Evolutionary conservation across 2,113 vertebrate species (phyloP).

Genomic region (Parus major): DNA sequence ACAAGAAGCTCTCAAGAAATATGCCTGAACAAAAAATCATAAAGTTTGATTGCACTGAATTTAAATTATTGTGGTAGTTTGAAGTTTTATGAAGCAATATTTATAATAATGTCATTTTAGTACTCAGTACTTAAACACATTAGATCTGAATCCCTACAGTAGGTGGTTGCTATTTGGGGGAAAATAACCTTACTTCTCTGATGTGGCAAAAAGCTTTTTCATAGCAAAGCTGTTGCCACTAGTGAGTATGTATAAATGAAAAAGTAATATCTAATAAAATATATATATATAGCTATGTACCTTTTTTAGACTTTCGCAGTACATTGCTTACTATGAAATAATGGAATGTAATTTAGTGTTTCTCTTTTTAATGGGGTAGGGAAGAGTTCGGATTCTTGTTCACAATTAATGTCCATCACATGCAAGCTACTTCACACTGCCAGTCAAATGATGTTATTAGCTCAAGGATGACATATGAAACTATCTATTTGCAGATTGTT

Average conservation of each 20-base stretch:
- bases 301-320: background rate
- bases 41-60: constrained; percentile 16
- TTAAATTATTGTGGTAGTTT: constrained; percentile 3
- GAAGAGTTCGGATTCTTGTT: background rate
- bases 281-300: background rate
- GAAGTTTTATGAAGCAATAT: constrained; percentile 15
- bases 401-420: background rate
- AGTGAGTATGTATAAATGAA: background rate
- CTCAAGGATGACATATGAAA: background rate
- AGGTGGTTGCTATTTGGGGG: background rate
- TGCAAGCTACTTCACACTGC: background rate
- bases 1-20: background rate
- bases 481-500: background rate
- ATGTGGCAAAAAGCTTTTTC: background rate
- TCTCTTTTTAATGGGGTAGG: background rate
- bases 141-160: background rate
- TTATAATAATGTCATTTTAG: constrained; percentile 17
- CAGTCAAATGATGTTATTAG: background rate
- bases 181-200: constrained; percentile 6
- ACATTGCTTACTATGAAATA: background rate
- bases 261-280: background rate
- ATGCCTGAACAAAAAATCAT: background rate
- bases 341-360: background rate
- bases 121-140: background rate
- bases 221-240: background rate